Percentiles rank a stretch among this genome's conserved stretches.
These are phyloP conservation scores for Iphiclides podalirius DNA, from an alignment of 2,888 invertebrate genomes.

Conservation along the genomic window DNA sequence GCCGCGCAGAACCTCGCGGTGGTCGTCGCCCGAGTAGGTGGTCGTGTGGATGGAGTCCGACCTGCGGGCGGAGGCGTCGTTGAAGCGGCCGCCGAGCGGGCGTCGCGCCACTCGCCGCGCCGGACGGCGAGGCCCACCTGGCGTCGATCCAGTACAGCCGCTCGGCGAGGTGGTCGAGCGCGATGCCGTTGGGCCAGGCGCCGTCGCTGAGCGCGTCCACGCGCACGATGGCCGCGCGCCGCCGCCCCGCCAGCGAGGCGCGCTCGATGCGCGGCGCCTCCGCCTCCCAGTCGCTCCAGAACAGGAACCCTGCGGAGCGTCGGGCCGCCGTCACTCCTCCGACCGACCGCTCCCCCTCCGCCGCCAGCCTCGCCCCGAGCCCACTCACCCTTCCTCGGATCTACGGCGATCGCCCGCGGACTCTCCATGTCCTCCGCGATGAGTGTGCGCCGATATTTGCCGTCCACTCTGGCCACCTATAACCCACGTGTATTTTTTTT, in stretches of 20 bases:
- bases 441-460: slow-evolving; percentile 87
- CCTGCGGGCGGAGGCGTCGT: slow-evolving; percentile 81
- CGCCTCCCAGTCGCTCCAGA: slow-evolving; percentile 95
- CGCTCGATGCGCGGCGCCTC: slow-evolving; percentile 89
- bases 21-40: slow-evolving; percentile 88
- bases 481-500: background rate
- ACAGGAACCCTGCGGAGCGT: slow-evolving; percentile 74
- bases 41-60: slow-evolving; percentile 93
- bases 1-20: slow-evolving; percentile 84
- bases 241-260: slow-evolving; percentile 88
- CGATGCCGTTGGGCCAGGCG: slow-evolving; percentile 90
- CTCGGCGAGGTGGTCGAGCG: slow-evolving; percentile 86
- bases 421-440: slow-evolving; percentile 91
- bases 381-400: slow-evolving; percentile 88
- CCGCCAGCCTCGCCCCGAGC: too few species aligned
- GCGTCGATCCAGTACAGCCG: slow-evolving; percentile 94
- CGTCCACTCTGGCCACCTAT: slow-evolving; percentile 70
- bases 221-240: slow-evolving; percentile 80
- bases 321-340: background rate
- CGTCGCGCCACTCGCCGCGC: slow-evolving; percentile 16
- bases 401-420: slow-evolving; percentile 90
- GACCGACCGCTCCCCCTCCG: background rate
- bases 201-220: slow-evolving; percentile 78
- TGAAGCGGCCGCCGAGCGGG: too few species aligned
- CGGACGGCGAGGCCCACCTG: slow-evolving; percentile 23